phyloP scores from a whole-genome alignment of 1,140 invertebrate species.

The Pseudomyrmex pallidus region DNA sequence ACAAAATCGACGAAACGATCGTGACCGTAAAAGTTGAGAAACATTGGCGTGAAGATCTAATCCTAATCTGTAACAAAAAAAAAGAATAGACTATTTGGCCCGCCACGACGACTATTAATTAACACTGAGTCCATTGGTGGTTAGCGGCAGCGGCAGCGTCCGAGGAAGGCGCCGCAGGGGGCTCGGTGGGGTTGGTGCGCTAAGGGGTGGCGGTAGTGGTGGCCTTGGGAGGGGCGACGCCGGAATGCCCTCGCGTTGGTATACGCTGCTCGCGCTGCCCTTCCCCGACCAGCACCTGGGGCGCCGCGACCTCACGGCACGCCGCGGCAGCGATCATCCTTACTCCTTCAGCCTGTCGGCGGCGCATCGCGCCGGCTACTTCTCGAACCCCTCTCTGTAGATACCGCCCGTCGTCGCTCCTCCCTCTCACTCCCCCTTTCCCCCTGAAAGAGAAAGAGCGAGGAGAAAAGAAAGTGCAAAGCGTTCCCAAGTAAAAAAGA shows the following conservation, averaged over 20 bases:
- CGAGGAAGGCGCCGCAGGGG: slow-evolving; percentile 83
- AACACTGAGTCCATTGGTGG: slow-evolving; percentile 79
- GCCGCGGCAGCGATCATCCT: slow-evolving; percentile 88
- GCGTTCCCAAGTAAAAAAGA: slow-evolving; percentile 46
- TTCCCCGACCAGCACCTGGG: slow-evolving; percentile 96
- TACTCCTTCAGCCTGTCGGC: slow-evolving; percentile 83
- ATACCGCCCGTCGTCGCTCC: slow-evolving; percentile 3
- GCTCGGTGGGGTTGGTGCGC: slow-evolving; percentile 83
- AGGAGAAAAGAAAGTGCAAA: slow-evolving; percentile 27
- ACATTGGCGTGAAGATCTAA: slow-evolving; percentile 23
- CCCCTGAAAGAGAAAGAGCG: slow-evolving; percentile 19
- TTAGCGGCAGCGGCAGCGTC: slow-evolving; percentile 82
- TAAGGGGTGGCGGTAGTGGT: slow-evolving; percentile 84
- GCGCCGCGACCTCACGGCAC: slow-evolving; percentile 90
- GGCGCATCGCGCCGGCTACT: slow-evolving; percentile 91
- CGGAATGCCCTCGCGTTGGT: slow-evolving; percentile 92
- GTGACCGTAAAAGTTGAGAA: slow-evolving; percentile 28
- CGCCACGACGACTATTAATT: slow-evolving; percentile 63
- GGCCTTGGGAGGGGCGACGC: slow-evolving; percentile 82
- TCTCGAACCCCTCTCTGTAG: slow-evolving; percentile 89
- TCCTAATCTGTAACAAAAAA: slow-evolving; percentile 13
- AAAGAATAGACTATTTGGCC: slow-evolving; percentile 28
- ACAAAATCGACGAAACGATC: background rate
- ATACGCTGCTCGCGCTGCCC: slow-evolving; percentile 94
- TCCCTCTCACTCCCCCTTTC: slow-evolving; percentile 26